Percentiles rank a stretch among this genome's conserved stretches.
Evolutionary conservation across 1,140 invertebrate genomes (phyloP).

Genomic region (Campodea augens): DNA sequence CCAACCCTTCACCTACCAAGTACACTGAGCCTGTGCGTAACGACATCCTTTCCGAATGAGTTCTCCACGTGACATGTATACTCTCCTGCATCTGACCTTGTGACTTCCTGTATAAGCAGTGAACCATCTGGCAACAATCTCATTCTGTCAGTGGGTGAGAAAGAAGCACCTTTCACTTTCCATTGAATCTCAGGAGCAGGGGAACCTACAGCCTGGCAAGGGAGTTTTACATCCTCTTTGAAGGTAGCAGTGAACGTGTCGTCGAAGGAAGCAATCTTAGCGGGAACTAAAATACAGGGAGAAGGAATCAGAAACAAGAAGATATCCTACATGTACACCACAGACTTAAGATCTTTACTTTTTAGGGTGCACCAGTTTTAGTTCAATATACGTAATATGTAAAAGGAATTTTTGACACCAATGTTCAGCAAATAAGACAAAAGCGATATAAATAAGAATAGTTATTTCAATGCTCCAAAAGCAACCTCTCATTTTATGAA

Average conservation of each 20-base stretch:
- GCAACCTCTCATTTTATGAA: no score
- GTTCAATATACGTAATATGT: not conserved
- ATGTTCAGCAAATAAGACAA: no score
- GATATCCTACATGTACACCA: slow-evolving; percentile 1
- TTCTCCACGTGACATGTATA: slow-evolving; percentile 84
- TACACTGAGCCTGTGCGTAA: slow-evolving; percentile 74
- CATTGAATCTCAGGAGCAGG: slow-evolving; percentile 72
- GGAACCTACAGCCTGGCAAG: slow-evolving; percentile 74
- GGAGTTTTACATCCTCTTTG: slow-evolving; percentile 75
- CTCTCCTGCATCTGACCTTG: slow-evolving; percentile 71
- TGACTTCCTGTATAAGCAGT: slow-evolving; percentile 70
- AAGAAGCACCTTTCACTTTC: slow-evolving; percentile 50
- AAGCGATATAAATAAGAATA: no score
- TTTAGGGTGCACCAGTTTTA: not conserved
- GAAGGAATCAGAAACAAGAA: slow-evolving; percentile 5
- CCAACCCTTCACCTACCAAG: no score
- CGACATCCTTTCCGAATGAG: slow-evolving; percentile 74
- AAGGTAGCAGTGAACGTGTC: slow-evolving; percentile 74
- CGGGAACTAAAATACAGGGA: slow-evolving; percentile 45
- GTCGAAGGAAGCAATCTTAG: slow-evolving; percentile 80
- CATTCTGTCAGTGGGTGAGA: slow-evolving; percentile 52
- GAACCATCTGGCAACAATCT: slow-evolving; percentile 71
- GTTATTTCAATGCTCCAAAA: no score
- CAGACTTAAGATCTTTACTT: no score
- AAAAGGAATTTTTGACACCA: no score